Conservation (phyloP, 2,113 vertebrate genomes). For the Rallus limicola region DNA sequence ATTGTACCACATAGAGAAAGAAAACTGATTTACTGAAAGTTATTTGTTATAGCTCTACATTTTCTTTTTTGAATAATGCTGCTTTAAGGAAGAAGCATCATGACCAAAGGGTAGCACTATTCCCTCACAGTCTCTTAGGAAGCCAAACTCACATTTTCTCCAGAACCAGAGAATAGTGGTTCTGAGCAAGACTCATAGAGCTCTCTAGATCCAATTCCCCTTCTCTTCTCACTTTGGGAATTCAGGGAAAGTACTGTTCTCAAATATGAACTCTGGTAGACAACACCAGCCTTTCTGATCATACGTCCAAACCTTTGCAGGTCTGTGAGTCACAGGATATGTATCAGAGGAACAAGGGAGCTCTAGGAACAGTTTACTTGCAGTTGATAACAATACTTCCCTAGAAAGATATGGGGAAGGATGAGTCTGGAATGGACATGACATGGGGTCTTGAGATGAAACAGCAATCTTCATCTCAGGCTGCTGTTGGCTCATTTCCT, state of each 20-base stretch:
- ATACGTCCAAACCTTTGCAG: neutral
- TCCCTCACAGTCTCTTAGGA: neutral
- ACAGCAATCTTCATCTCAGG: neutral
- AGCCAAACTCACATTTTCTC: neutral
- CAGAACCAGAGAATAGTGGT: neutral
- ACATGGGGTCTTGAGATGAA: conserved; percentile 6
- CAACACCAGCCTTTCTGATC: neutral
- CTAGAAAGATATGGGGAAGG: neutral
- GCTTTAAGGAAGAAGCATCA: neutral
- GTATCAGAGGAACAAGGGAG: neutral
- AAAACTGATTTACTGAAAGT: neutral
- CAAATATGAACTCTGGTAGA: neutral
- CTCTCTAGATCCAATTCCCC: accelerated
- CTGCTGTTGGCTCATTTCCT: conserved; percentile 12
- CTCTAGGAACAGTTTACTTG: neutral
- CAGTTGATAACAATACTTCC: neutral
- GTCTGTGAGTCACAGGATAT: neutral
- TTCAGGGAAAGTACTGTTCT: neutral
- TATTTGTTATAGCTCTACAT: neutral
- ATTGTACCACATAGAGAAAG: neutral
- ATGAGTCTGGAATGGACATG: neutral
- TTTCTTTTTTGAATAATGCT: neutral
- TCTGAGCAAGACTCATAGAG: neutral
- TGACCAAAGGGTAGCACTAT: neutral
- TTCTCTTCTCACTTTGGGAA: neutral